Base-by-base conservation (phyloP, 2,113 vertebrate species). In the Micronycteris hirsuta region DNA sequence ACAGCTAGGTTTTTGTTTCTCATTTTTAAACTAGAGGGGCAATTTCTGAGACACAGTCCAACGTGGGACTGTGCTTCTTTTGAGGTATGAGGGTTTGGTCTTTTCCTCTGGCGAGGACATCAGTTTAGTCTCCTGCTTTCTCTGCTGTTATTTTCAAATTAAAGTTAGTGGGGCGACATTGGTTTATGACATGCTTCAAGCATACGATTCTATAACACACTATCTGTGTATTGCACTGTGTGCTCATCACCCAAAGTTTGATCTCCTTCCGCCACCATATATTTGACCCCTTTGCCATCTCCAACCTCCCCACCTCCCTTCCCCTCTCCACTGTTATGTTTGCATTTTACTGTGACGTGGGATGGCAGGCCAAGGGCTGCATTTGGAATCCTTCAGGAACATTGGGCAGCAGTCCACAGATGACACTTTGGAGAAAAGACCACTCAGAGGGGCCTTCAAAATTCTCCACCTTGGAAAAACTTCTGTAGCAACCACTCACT, bases 31-130 rank as follows among this genome's bases (percentile, higher is more conserved):
- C 49, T 52, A 70, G 6, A 36, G 77, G 78, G 90, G 70, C 41
- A 89, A 78, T 89, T 95, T 89, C 17, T 45, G 89, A 94, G 77
- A 89, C 68, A 89, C 38, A 10, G 56, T 83, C 24, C 68, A 56
- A 83, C 68, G 38, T 7, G 47, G 56, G 22, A 56, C 85, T 77
- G 14, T 49, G 28, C 28, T 86, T 70, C 65, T 80, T 71, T 36
- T 54, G 78, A 81, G 14, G 28, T 49, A 52, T 70, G 43, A 71
- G 43, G 28, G 15, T 61, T 80, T 86, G 43, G n/a, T 67, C 38
- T 88, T 86, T 84, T 74, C 45, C 56, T 93, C 33, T 81, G 86
- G 22, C 26, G 73, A 33, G 41, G 22, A 91, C 74, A 61, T 13
- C 45, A 67, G 41, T 86, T 82, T 74, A 58, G 14, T 43, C n/a